Base-by-base conservation (phyloP, 2,888 invertebrate genomes). In the Masnerella sp. region DNA sequence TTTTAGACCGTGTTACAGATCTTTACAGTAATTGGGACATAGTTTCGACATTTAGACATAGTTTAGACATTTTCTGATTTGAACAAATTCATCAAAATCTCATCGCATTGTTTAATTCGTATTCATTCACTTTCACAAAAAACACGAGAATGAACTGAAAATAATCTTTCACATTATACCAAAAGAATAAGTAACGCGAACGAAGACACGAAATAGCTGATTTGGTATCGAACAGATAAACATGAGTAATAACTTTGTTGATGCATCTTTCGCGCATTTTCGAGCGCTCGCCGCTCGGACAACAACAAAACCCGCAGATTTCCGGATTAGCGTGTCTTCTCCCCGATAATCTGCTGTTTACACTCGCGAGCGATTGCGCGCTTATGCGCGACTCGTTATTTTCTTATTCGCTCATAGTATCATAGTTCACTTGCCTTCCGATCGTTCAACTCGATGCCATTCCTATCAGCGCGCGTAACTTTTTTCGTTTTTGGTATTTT, bases 391-490 rank as follows among this genome's bases (percentile, higher is more conserved):
- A 32, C 25, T 74, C 28, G 52, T 74, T 68, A 59, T 69, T 65
- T 71, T 71, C 68, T 71, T 62, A 68, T 71, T 71, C 47, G 45
- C n/a, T n/a, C n/a, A 36, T 25, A 62, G 68, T 58, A 68, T 54
- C 75, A 71, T 59, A 75, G 71, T 72, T 69, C 72, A 75, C 38
- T 75, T 64, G 68, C 64, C 64, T 54, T 43, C 62, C 25, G 71
- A 75, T 75, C 75, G 38, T 75, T 75, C 75, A 75, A 75, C 75
- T 71, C 70, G 20, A 30, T 32, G 59, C 34, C 69, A 69, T 62
- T 74, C 74, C 62, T 74, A 74, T 74, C 75, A 58, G 49, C 5
- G 40, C 59, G 40, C 40, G 2, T 9, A 25, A 38, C 15, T 68
- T 69, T 67, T 58, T 74, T 54, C n/a, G 25, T 62, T 45, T 45